phyloP scores from a whole-genome alignment of 2,888 invertebrate species.

The Torymus texanus region DNA sequence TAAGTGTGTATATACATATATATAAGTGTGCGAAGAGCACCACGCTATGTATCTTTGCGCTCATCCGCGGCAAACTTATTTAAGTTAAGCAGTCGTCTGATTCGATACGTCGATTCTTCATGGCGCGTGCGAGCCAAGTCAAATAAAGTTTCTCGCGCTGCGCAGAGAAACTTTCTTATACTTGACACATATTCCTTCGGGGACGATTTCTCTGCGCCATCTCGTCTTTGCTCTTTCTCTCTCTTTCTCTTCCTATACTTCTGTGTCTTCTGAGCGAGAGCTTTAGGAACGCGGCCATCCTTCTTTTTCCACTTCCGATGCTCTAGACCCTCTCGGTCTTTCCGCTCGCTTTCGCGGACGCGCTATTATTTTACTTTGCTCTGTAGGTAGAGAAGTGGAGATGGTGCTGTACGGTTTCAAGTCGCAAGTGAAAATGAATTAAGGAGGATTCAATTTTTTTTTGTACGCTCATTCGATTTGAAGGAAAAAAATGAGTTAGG shows the following conservation, averaged over 20 bases:
- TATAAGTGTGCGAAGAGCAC: neutral
- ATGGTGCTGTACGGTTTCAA: neutral
- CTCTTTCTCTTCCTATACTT: slow-evolving; percentile 6
- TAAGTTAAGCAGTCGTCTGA: slow-evolving; percentile 65
- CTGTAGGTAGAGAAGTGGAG: neutral
- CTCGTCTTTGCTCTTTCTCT: slow-evolving; percentile 19
- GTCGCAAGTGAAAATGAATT: slow-evolving; percentile 23
- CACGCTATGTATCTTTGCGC: slow-evolving; percentile 55
- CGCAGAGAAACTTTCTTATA: slow-evolving; percentile 54
- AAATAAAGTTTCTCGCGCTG: slow-evolving; percentile 60
- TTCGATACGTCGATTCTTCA: slow-evolving; percentile 59
- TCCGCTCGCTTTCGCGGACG: slow-evolving; percentile 10
- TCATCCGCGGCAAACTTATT: slow-evolving; percentile 62
- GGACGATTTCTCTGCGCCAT: slow-evolving; percentile 58
- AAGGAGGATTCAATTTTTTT: neutral
- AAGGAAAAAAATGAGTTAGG: too few species aligned
- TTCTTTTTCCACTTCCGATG: slow-evolving; percentile 41
- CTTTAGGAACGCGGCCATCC: neutral
- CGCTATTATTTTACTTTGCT: slow-evolving; percentile 50
- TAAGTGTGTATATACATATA: too few species aligned
- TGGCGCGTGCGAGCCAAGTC: slow-evolving; percentile 53
- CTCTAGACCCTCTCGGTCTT: neutral
- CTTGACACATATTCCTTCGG: slow-evolving; percentile 61
- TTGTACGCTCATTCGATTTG: too few species aligned
- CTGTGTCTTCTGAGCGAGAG: too few species aligned